These are phyloP conservation scores for Ceyx melanurus DNA, from an alignment of 2,113 vertebrate species.

Conservation along the genomic window DNA sequence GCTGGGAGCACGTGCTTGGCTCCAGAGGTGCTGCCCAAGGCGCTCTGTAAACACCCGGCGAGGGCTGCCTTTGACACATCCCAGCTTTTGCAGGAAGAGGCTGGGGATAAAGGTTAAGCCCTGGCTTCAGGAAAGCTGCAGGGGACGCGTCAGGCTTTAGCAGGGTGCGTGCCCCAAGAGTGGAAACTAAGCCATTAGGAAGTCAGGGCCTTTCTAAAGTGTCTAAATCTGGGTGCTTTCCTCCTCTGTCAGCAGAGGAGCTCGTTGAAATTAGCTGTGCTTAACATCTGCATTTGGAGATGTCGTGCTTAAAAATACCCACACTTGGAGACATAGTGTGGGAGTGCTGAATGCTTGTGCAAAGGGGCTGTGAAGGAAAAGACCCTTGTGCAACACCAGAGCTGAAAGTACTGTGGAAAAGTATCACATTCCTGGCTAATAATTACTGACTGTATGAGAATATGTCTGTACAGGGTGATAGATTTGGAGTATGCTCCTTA, in stretches of 20 bases:
- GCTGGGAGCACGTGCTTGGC: accelerated
- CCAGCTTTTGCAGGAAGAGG: background rate
- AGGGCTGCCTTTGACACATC: background rate
- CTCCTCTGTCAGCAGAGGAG: background rate
- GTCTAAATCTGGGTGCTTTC: background rate
- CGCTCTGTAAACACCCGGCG: background rate
- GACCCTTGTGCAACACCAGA: accelerated
- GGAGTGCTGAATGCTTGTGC: background rate
- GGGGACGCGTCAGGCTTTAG: background rate
- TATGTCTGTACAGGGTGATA: background rate
- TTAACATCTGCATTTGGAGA: background rate
- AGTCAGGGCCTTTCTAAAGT: background rate
- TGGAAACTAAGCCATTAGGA: background rate
- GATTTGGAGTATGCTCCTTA: background rate
- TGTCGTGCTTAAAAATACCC: accelerated
- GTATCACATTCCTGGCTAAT: background rate
- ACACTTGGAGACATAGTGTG: accelerated
- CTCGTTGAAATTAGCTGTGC: background rate
- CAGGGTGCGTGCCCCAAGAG: background rate
- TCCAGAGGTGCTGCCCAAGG: background rate
- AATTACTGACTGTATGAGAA: background rate
- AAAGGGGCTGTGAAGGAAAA: background rate
- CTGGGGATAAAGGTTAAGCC: background rate
- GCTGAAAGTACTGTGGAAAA: background rate
- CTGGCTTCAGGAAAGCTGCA: background rate